Evolutionary conservation across 2,888 invertebrate genomes (phyloP).

Genomic region (Subacronicta megacephala): DNA sequence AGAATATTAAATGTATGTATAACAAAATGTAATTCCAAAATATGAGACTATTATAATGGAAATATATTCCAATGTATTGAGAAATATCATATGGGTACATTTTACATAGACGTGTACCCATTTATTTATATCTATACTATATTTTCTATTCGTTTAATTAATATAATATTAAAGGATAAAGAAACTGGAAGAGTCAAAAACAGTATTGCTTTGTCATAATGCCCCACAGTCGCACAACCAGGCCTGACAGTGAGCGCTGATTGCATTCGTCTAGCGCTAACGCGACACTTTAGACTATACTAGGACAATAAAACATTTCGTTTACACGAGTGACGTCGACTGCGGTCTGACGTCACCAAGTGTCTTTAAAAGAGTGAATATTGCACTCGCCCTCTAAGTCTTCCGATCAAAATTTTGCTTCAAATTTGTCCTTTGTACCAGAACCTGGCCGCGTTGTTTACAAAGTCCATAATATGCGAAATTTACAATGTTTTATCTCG

Average conservation of each 20-base stretch:
- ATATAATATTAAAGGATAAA: constrained; percentile 44
- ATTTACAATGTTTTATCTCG: constrained; percentile 61
- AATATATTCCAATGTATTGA: constrained; percentile 60
- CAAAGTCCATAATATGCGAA: constrained; percentile 57
- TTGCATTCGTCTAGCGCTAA: constrained; percentile 75
- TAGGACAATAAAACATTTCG: constrained; percentile 85
- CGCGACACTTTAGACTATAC: constrained; percentile 85
- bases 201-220: constrained; percentile 58
- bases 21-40: constrained; percentile 66
- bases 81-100: constrained; percentile 54
- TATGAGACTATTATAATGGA: constrained; percentile 60
- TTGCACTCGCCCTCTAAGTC: constrained; percentile 69
- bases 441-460: constrained; percentile 55
- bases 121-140: constrained; percentile 56
- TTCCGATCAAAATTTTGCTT: constrained; percentile 80
- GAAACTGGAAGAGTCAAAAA: constrained; percentile 33
- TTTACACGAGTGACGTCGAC: constrained; percentile 70
- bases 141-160: constrained; percentile 59
- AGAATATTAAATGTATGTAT: constrained; percentile 60
- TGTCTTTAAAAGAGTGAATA: constrained; percentile 61
- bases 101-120: constrained; percentile 48
- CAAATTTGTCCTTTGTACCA: constrained; percentile 64
- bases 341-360: constrained; percentile 50
- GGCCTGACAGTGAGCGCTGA: constrained; percentile 56
- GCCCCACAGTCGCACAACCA: constrained; percentile 51